A percentile compares a stretch with the other conserved stretches of the same genome.
Evolutionary conservation across 2,797 vertebrate species (phyloP).

Genomic region (Tenualosa ilisha): DNA sequence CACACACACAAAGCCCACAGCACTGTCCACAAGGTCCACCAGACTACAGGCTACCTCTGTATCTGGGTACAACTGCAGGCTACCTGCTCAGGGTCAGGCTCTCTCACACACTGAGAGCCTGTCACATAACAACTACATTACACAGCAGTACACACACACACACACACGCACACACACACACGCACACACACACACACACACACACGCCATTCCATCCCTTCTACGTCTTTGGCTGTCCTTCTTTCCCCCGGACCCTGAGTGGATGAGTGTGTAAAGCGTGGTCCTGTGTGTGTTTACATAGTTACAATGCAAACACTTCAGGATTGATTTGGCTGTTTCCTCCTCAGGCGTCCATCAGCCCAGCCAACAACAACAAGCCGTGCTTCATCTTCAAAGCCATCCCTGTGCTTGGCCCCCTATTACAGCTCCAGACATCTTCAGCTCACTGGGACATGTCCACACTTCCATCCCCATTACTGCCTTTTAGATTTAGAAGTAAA

Average conservation of each 20-base stretch:
- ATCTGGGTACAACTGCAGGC: neutral
- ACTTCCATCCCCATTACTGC: slow-evolving; percentile 36
- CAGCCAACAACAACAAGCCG: slow-evolving; percentile 45
- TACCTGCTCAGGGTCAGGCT: no score
- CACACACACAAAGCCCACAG: slow-evolving; percentile 1
- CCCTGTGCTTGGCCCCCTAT: slow-evolving; percentile 33
- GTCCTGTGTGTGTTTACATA: slow-evolving; percentile 54
- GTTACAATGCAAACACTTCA: slow-evolving; percentile 58
- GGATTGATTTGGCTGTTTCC: slow-evolving; percentile 47
- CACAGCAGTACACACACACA: neutral
- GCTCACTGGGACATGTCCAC: slow-evolving; percentile 39
- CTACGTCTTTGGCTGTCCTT: neutral
- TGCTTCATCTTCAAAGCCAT: slow-evolving; percentile 44
- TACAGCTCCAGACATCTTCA: slow-evolving; percentile 27
- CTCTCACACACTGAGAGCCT: no score
- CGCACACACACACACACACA: neutral
- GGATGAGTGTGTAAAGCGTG: slow-evolving; percentile 40
- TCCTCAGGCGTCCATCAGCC: slow-evolving; percentile 39
- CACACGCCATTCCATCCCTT: neutral
- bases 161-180: neutral
- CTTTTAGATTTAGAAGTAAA: slow-evolving; percentile 37
- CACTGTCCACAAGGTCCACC: neutral
- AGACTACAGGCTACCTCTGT: neutral
- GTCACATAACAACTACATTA: neutral
- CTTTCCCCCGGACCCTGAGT: slow-evolving; percentile 33